phyloP scores from a whole-genome alignment of 2,797 vertebrate species.

The Smutsia temminckii region DNA sequence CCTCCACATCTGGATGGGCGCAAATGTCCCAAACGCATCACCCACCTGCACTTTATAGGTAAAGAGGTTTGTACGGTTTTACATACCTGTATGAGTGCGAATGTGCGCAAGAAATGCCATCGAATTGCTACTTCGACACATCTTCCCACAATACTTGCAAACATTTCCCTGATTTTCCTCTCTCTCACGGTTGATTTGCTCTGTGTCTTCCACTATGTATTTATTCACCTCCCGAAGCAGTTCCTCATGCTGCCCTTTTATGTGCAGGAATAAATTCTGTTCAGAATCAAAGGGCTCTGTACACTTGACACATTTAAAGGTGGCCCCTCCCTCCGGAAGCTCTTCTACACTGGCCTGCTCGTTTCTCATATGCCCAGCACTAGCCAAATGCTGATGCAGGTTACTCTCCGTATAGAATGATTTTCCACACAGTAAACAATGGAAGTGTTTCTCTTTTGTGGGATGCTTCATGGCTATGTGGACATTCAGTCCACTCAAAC shows the following conservation, averaged over 20 bases:
- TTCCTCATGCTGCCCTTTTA: constrained; percentile 98
- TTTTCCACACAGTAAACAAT: constrained; percentile 97
- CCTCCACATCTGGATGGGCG: not conserved
- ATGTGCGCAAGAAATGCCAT: constrained; percentile 99
- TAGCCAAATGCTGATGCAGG: constrained; percentile 97
- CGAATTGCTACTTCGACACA: constrained; percentile 98
- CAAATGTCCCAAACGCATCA: not conserved
- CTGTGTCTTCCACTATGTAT: constrained; percentile 97
- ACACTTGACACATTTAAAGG: constrained; percentile 97
- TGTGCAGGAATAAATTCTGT: constrained; percentile 96
- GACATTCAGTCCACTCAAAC: constrained; percentile 96
- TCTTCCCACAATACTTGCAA: constrained; percentile 98
- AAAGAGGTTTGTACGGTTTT: not conserved
- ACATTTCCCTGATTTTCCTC: constrained; percentile 98
- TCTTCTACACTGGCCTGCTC: constrained; percentile 96
- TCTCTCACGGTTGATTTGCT: constrained; percentile 97
- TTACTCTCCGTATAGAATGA: constrained; percentile 98
- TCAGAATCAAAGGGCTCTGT: constrained; percentile 95
- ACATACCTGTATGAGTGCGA: constrained; percentile 97
- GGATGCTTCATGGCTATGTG: constrained; percentile 99
- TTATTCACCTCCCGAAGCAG: constrained; percentile 97
- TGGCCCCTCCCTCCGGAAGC: constrained; percentile 94
- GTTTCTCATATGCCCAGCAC: constrained; percentile 94
- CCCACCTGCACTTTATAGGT: not conserved
- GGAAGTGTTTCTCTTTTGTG: constrained; percentile 97